Evolutionary conservation across 1,140 invertebrate genomes (phyloP), one percentile per base, ranked within the genome.

Genomic region (Hylaeus volcanicus): DNA sequence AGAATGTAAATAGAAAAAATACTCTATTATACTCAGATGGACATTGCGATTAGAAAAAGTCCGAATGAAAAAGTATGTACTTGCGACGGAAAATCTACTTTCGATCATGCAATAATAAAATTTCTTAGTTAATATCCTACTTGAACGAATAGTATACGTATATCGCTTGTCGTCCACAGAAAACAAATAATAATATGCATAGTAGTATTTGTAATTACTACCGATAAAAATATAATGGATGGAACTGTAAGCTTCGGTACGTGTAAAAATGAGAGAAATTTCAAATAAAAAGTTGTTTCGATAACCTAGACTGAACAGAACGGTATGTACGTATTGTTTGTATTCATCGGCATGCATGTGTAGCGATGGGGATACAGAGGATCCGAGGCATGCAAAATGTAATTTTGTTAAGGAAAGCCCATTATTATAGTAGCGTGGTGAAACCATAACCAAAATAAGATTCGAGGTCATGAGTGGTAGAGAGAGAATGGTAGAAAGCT

Each of bases 401-500:
- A 86, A 60, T 6, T n/a, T 61, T 72, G 75, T 82, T 78, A 83
- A 69, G 76, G 74, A 58, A 77, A 87, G 82, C 76, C 84, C 85
- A 87, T 70, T 51, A 78, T 66, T 81, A 77, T 56, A 76, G 63
- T 78, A 78, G 81, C 85, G 6, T 72, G 61, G 81, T 60, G 69
- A 86, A 81, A 82, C 80, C 81, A 84, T 53, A 81, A 89, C 45
- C 80, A 78, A 85, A 85, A 84, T 82, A 86, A 82, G 61, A 88
- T 88, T 82, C 74, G 87, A 88, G 85, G 86, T 86, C 79, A 89
- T 86, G 80, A 89, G 86, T 74, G 82, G 86, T 83, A 58, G 84
- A 79, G 84, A 86, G 84, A 86, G 84, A 82, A 86, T 66, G 85
- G 86, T 87, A 88, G 75, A 90, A 86, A 91, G 88, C 88, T 89